Base-by-base conservation (phyloP, 2,797 vertebrate species). In the Philypnodon macrostomus region DNA sequence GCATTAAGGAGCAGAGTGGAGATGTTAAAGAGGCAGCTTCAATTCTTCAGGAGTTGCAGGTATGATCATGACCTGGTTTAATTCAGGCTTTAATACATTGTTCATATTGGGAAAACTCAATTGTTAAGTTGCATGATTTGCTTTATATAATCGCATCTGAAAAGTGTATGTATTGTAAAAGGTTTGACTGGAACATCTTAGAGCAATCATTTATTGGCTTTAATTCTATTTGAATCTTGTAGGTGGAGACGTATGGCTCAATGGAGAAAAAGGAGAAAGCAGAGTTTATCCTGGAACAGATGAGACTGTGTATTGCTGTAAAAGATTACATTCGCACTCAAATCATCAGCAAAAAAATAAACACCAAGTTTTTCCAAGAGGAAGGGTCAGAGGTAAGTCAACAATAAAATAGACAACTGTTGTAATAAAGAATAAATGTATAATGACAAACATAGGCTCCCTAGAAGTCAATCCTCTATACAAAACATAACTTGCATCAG, bases 301-400 rank as follows among this genome's bases (percentile, higher is more conserved):
- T 98, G 97, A 93, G 97, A 72, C 93, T 99, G 63, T 99, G 96
- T 77, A 85, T 98, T 21, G 97, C 97, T n/a, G 95, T 99, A 31
- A 98, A 99, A 71, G 96, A 99, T 80, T 97, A 98, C 61, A 95
- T 98, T 68, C 93, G 96, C 15, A 97, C 95, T 35, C 96, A 98
- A 71, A 99, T 99, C 83, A 99, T 99, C 84, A 99, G 97, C 90
- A 99, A 99, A 90, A 98, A 99, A 88, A 98, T 99, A 38, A 98
- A 95, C 77, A 98, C 96, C 58, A 99, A 98, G 59, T 97, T 99
- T 84, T 98, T 98, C 78, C 91, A 95, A 71, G 97, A 98, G 61
- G 95, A 97, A 41, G 95, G 96, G 49, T 91, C 88, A 3, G 93
- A 98, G 91, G 97, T 97, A 79, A 88, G 78, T 73, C 11, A 19